Conservation (phyloP, 2,888 invertebrate genomes). For the Chalcosyrphus nemorum region DNA sequence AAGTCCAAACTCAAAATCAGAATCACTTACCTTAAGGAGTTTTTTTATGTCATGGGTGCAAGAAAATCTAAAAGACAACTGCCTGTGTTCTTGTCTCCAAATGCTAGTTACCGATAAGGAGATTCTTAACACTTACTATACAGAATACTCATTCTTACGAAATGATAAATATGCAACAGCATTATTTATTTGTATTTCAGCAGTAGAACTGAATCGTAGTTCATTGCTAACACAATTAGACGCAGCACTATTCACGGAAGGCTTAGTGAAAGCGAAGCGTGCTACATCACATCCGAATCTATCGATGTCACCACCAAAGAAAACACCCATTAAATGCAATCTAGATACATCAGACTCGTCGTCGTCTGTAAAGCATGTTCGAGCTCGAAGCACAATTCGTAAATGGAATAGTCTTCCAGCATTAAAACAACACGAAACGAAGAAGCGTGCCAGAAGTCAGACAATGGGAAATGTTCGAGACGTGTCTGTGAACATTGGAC, state of each 20-base stretch:
- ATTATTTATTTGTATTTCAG: constrained; percentile 85
- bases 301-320: constrained; percentile 78
- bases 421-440: constrained; percentile 57
- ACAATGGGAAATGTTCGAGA: constrained; percentile 30
- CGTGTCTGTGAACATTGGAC: constrained; percentile 63
- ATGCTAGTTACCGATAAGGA: constrained; percentile 85
- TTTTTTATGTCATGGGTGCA: constrained; percentile 77
- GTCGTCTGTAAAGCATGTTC: background rate
- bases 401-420: constrained; percentile 75
- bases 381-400: constrained; percentile 66
- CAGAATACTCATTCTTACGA: constrained; percentile 84
- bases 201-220: constrained; percentile 86
- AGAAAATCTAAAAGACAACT: constrained; percentile 74
- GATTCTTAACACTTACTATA: constrained; percentile 84
- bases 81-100: constrained; percentile 82
- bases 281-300: constrained; percentile 84
- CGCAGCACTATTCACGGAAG: constrained; percentile 82
- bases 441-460: constrained; percentile 57
- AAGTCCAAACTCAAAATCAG: background rate
- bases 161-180: constrained; percentile 85
- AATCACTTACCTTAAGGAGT: constrained; percentile 53
- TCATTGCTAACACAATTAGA: constrained; percentile 86
- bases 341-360: constrained; percentile 1
- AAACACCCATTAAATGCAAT: constrained; percentile 49
- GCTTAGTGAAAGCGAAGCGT: constrained; percentile 79